Base-by-base conservation (phyloP, 2,888 invertebrate genomes). In the Tenthredo mesomela region DNA sequence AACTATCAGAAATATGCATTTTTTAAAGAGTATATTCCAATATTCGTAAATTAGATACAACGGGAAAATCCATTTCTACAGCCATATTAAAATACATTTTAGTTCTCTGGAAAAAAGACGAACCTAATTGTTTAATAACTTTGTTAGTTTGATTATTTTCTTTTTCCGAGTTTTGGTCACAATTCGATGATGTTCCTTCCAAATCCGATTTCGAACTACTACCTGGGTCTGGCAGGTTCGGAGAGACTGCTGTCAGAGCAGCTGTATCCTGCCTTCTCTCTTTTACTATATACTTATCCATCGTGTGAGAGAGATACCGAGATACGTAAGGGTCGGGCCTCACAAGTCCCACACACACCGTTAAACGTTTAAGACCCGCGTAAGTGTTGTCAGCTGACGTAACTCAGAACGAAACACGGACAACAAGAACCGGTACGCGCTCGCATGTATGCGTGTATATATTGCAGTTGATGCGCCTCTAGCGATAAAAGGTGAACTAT, bases 151-250 rank as follows among this genome's bases (percentile, higher is more conserved):
- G 37, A 70, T 70, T 70, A 70, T 70, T 70, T 29, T 70, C 37
- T 70, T 70, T 70, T 70, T 70, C 70, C 70, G 70, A 70, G 37
- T 70, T 70, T 33, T 70, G 70, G n/a, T 29, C 70, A 70, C 37
- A 70, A 37, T 18, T 70, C 18, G 70, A 70, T 70, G 70, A 70
- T 70, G 29, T 67, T 67, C 33, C 70, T 70, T 70, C 70, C 37
- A 70, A 70, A 70, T 29, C 33, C 70, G 70, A 70, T 70, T 70
- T 70, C 33, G 70, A 70, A 70, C 70, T 70, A 70, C 70, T 70
- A 70, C 70, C 70, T 70, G 70, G 7, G 6, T 21, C 70, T 33
- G 37, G 70, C 47, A 50, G 47, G 33, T 33, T 29, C 25, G 70
- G 70, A 29, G 33, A 70, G 70, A 70, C 33, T 70, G 37, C 70